Evolutionary conservation across 2,797 vertebrate species (phyloP), one percentile per base, ranked within the genome.

Genomic region (Podarcis lilfordi): DNA sequence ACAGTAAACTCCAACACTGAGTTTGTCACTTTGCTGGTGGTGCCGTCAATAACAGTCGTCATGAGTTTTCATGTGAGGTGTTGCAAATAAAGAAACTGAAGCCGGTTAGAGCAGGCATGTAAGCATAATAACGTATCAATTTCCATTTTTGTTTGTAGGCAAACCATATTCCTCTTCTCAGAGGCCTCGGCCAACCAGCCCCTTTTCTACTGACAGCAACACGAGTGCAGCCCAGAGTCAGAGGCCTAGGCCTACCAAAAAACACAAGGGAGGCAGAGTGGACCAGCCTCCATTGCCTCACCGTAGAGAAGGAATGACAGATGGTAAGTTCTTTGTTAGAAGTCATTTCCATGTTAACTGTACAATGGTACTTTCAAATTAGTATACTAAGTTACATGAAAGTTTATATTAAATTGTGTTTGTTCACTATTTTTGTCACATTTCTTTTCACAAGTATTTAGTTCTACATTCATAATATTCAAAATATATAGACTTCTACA

Each of bases 191-290:
- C 99, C 99, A 50, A 97, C 97, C 96, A 99, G 99, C 94, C 99
- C 99, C 19, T 99, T 99, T 97, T 99, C 99, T 94, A 98, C 98
- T 92, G 98, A 99, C 95, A 98, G 98, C 97, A 99, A 97, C 95
- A 97, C 97, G 95, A 98, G 98, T 93, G 98, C 98, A 91, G 97
- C 98, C 86, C 97, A 98, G 94, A 98, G 97, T 92, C 98, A 99
- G 97, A 98, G 98, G 96, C 95, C 98, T 0, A 97, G 98, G 94
- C 98, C 98, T 90, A 97, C 98, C 40, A 98, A 99, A 93, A 99
- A 99, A 97, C 98, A 98, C 96, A 98, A 98, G 97, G 98, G 97
- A 94, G 97, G 96, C 37, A 96, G 97, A 88, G 93, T 97, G 91
- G 98, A 98, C 85, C 98, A 98, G 94, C 97, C 98, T 68, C 95